Percentiles rank a stretch among this genome's conserved stretches.
Conservation (phyloP, 2,113 vertebrate genomes). For the Sinosuthora webbiana region DNA sequence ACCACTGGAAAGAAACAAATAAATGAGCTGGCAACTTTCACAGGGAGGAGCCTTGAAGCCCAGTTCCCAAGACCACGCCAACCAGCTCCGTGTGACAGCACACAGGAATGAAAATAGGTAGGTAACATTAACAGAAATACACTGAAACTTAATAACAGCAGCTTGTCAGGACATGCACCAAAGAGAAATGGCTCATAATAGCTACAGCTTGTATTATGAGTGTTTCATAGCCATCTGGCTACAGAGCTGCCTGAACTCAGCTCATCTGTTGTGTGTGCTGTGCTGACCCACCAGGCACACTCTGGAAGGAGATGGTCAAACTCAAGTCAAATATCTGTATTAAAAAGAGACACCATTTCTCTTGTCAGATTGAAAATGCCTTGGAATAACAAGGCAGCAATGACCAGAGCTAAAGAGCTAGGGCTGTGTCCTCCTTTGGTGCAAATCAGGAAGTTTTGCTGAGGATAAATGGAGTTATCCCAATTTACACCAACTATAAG, state of each 20-base stretch:
- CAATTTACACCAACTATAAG: not conserved
- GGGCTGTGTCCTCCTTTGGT: not conserved
- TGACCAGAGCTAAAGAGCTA: not conserved
- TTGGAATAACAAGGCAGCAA: slow-evolving; percentile 16
- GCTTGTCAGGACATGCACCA: slow-evolving; percentile 66
- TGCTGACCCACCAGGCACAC: not conserved
- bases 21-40: slow-evolving; percentile 59
- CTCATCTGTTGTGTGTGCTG: not conserved
- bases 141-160: slow-evolving; percentile 70
- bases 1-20: slow-evolving; percentile 63
- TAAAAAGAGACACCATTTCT: not conserved
- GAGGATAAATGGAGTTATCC: not conserved
- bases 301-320: not conserved
- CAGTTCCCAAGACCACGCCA: slow-evolving; percentile 60
- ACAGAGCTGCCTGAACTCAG: slow-evolving; percentile 23
- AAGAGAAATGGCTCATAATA: slow-evolving; percentile 68
- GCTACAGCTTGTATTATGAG: slow-evolving; percentile 61
- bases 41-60: slow-evolving; percentile 58
- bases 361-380: slow-evolving; percentile 4
- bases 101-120: slow-evolving; percentile 71
- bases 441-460: not conserved
- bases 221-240: slow-evolving; percentile 59
- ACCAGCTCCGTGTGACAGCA: slow-evolving; percentile 52
- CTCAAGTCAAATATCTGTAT: not conserved
- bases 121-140: slow-evolving; percentile 73